These are phyloP conservation scores for Neria commutata DNA, from an alignment of 2,888 invertebrate genomes.

Conservation along the genomic window DNA sequence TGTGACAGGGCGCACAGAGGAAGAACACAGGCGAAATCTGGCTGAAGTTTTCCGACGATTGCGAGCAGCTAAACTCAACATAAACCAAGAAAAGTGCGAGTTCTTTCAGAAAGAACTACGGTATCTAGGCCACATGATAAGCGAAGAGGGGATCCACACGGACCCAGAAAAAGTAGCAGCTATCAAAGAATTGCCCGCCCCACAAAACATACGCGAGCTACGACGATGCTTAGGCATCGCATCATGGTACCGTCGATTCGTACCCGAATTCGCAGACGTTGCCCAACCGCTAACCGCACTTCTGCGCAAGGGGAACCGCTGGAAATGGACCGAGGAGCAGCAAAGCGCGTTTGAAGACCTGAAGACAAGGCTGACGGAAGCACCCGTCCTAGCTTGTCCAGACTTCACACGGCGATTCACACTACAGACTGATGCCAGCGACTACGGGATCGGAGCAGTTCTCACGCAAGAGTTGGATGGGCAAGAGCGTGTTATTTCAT, in stretches of 20 bases:
- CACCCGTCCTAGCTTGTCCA: conserved; percentile 12
- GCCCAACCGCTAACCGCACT: conserved; percentile 10
- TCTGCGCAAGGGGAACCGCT: conserved; percentile 17
- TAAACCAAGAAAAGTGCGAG: conserved; percentile 10
- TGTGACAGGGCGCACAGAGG: neutral
- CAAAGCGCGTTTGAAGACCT: conserved; percentile 6
- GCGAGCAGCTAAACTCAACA: conserved; percentile 1
- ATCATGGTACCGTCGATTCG: conserved; percentile 19
- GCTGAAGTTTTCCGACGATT: conserved; percentile 5
- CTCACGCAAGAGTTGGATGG: conserved; percentile 7
- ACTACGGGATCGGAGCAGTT: conserved; percentile 4
- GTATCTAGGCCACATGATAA: conserved; percentile 17
- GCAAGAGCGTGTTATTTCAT: neutral
- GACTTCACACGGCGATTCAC: conserved; percentile 11
- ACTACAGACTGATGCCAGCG: conserved; percentile 18
- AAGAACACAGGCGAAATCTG: conserved; percentile 1
- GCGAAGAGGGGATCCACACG: conserved; percentile 9
- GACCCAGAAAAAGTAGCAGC: conserved; percentile 16
- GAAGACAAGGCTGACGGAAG: conserved; percentile 11
- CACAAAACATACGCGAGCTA: conserved; percentile 6
- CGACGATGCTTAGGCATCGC: conserved; percentile 13
- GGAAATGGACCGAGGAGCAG: conserved; percentile 13
- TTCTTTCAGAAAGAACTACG: conserved; percentile 8
- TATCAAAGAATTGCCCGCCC: neutral
- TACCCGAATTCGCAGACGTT: conserved; percentile 8